Evolutionary conservation across 2,113 vertebrate species (phyloP).

Genomic region (Thamnophis sirtalis): DNA sequence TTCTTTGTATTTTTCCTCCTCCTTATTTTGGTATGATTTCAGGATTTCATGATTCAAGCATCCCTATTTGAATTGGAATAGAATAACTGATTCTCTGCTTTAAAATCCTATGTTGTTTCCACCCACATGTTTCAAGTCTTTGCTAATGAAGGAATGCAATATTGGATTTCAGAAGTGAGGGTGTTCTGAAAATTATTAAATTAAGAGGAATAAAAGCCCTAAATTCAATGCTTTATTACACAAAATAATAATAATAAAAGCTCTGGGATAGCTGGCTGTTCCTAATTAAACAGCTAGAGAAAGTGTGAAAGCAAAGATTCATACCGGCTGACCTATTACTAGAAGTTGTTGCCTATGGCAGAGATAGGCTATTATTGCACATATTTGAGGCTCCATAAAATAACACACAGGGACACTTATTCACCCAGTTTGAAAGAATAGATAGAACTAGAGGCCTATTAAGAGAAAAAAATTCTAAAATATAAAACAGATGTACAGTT

Average conservation of each 20-base stretch:
- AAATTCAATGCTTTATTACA: not conserved
- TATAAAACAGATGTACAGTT: not conserved
- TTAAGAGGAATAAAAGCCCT: not conserved
- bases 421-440: not conserved
- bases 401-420: not conserved
- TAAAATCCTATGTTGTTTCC: constrained; percentile 30
- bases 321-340: not conserved
- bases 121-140: constrained; percentile 25
- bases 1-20: not conserved
- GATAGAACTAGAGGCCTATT: not conserved
- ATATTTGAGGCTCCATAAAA: not conserved
- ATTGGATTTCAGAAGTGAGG: constrained; percentile 26
- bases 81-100: not conserved
- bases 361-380: constrained; percentile 27
- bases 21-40: constrained; percentile 23
- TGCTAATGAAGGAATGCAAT: constrained; percentile 12
- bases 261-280: constrained; percentile 10
- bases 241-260: not conserved
- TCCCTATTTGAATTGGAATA: constrained; percentile 36
- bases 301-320: constrained; percentile 3
- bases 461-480: not conserved
- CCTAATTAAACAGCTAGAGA: constrained; percentile 11
- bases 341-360: not conserved
- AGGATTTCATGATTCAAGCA: constrained; percentile 20
- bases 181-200: constrained; percentile 28